Conservation (phyloP, 2,888 invertebrate genomes). For the Monoplex corrugatus region DNA sequence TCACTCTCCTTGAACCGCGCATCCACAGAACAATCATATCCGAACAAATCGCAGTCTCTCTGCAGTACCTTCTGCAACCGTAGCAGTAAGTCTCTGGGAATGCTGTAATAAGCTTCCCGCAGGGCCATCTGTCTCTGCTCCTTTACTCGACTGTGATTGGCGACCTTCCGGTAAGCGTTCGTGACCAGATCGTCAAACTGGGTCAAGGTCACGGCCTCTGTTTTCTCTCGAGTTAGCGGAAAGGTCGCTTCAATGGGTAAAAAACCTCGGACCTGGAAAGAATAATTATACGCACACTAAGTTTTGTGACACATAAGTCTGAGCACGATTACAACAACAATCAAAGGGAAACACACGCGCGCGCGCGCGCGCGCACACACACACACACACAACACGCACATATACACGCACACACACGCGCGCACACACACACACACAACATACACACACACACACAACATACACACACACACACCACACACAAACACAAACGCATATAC, state of each 20-base stretch:
- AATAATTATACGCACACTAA: neutral
- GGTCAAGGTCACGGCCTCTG: neutral
- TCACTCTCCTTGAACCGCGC: neutral
- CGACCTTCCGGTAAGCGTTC: neutral
- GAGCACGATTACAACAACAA: too few species aligned
- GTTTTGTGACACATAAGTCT: too few species aligned
- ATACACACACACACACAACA: too few species aligned
- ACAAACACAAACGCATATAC: too few species aligned
- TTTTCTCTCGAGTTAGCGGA: neutral
- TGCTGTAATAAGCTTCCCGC: conserved; percentile 6
- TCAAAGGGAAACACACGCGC: too few species aligned
- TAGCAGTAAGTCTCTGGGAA: neutral
- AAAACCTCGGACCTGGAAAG: conserved; percentile 21
- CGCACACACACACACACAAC: too few species aligned
- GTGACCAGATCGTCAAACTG: conserved; percentile 23
- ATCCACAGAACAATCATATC: conserved; percentile 6
- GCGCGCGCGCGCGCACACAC: too few species aligned
- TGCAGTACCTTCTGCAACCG: neutral
- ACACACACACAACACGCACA: too few species aligned
- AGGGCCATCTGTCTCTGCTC: neutral
- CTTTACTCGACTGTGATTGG: neutral
- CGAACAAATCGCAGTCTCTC: conserved; percentile 34
- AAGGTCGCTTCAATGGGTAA: neutral
- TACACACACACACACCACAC: too few species aligned
- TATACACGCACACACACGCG: too few species aligned